A percentile compares a stretch with the other conserved stretches of the same genome.
Conservation (phyloP, 2,797 vertebrate genomes). For the Typhlichthys eigenmanni region DNA sequence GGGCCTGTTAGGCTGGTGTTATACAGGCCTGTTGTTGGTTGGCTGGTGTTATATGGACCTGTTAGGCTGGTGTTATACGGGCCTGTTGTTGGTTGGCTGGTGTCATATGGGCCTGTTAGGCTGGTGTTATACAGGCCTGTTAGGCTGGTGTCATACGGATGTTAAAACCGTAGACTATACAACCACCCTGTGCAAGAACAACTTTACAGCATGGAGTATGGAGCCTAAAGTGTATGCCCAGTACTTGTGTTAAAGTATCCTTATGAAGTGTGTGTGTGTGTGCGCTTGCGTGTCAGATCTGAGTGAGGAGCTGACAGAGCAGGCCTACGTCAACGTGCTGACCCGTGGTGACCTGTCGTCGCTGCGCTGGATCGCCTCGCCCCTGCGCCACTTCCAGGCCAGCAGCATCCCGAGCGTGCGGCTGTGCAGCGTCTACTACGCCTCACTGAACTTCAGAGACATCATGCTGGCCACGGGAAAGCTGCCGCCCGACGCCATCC, state of each 20-base stretch:
- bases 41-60: too few relatives aligned
- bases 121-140: too few relatives aligned
- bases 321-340: slow-evolving; percentile 90
- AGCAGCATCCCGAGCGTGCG: slow-evolving; percentile 59
- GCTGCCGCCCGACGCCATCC: slow-evolving; percentile 92
- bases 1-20: too few relatives aligned
- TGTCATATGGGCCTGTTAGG: too few relatives aligned
- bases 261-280: background rate
- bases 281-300: slow-evolving; percentile 69
- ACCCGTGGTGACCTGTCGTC: slow-evolving; percentile 94
- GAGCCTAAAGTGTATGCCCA: too few relatives aligned
- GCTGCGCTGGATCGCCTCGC: slow-evolving; percentile 91
- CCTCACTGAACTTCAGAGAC: slow-evolving; percentile 95
- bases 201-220: too few relatives aligned
- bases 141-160: too few relatives aligned
- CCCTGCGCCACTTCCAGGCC: slow-evolving; percentile 74
- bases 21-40: too few relatives aligned
- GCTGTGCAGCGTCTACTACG: slow-evolving; percentile 87
- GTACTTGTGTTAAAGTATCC: background rate
- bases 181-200: too few relatives aligned
- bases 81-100: too few relatives aligned
- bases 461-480: slow-evolving; percentile 97
- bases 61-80: too few relatives aligned
- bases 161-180: too few relatives aligned
- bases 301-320: slow-evolving; percentile 80